Conservation (phyloP, 1,140 invertebrate species). For the Dufourea novaeangliae region DNA sequence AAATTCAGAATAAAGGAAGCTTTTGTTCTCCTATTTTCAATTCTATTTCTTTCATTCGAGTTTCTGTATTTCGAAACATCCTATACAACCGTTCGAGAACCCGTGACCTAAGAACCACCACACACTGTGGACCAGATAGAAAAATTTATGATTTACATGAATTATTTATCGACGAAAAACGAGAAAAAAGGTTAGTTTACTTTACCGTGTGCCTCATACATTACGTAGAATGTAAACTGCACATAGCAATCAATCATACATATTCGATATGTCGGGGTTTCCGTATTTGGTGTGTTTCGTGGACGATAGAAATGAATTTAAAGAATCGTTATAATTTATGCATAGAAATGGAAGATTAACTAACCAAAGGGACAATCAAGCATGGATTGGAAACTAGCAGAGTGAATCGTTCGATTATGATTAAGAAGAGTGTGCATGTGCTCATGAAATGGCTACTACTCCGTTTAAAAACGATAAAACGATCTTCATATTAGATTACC, state of each 20-base stretch:
- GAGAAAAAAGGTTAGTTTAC: not conserved
- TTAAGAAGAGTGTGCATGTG: not conserved
- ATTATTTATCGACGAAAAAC: too few species aligned
- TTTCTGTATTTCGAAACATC: not conserved
- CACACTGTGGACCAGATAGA: too few species aligned
- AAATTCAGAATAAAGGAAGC: too few species aligned
- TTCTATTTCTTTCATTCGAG: too few species aligned
- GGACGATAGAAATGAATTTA: not conserved
- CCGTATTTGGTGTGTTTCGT: not conserved
- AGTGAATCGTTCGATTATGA: slow-evolving; percentile 5
- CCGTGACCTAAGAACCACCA: too few species aligned
- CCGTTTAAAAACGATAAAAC: not conserved
- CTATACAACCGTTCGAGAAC: too few species aligned
- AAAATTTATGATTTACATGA: too few species aligned
- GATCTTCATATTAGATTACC: not conserved
- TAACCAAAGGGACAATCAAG: slow-evolving; percentile 17
- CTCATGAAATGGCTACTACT: too few species aligned
- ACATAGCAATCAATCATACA: slow-evolving; percentile 23
- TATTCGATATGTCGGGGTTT: not conserved
- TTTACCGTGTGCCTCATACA: not conserved
- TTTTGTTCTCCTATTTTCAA: too few species aligned
- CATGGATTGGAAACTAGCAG: not conserved
- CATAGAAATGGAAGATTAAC: slow-evolving; percentile 2
- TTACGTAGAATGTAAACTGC: slow-evolving; percentile 9
- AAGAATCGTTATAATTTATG: not conserved